Evolutionary conservation across 2,113 vertebrate species (phyloP).

Genomic region (Rafetus swinhoei): DNA sequence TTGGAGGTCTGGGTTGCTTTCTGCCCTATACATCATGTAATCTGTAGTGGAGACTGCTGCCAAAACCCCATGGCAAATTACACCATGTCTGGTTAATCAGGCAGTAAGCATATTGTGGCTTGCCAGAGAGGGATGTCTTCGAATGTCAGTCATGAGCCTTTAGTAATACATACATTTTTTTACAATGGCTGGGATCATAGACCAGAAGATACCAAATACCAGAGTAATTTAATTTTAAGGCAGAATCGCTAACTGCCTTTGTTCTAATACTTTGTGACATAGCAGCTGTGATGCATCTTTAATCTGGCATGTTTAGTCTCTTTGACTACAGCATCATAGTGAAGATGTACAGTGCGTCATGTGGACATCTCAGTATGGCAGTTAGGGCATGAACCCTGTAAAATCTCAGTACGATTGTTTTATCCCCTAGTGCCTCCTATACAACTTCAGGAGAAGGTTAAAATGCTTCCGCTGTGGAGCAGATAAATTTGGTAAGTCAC

Average conservation of each 20-base stretch:
- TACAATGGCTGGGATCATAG: neutral
- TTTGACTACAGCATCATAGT: neutral
- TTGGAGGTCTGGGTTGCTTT: too few relatives aligned
- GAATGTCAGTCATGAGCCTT: neutral
- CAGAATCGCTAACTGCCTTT: neutral
- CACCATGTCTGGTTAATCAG: neutral
- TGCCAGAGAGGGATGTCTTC: neutral
- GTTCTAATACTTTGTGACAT: neutral
- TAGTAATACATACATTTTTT: neutral
- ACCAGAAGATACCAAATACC: neutral
- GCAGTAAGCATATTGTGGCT: neutral
- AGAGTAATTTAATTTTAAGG: neutral
- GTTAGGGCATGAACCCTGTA: accelerated
- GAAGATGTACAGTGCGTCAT: neutral
- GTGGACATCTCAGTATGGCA: neutral
- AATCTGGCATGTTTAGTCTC: neutral
- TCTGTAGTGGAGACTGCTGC: neutral
- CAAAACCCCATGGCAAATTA: neutral
- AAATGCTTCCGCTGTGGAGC: constrained; percentile 99
- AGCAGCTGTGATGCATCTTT: neutral
- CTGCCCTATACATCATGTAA: neutral
- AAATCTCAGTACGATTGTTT: constrained; percentile 60
- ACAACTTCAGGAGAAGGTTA: constrained; percentile 99
- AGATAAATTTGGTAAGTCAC: constrained; percentile 92
- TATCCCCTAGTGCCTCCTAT: constrained; percentile 95